These are phyloP conservation scores for Beris chalybata DNA, from an alignment of 2,888 invertebrate species.

Conservation along the genomic window DNA sequence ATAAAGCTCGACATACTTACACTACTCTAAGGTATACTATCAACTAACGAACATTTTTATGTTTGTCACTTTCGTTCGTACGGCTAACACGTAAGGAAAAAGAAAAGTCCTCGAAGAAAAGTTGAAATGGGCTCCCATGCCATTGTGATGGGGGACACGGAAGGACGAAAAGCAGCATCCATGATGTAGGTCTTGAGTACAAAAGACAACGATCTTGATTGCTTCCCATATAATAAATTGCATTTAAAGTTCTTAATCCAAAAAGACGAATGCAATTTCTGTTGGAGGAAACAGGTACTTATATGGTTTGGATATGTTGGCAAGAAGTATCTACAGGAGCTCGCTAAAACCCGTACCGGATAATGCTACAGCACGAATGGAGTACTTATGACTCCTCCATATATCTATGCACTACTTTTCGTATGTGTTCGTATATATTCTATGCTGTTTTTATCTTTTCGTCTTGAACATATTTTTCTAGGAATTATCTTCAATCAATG, in stretches of 20 bases:
- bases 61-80: slow-evolving; percentile 25
- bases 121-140: not conserved
- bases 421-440: too few species aligned
- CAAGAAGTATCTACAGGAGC: not conserved
- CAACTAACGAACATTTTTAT: slow-evolving; percentile 20
- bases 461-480: slow-evolving; percentile 4
- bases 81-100: slow-evolving; percentile 4
- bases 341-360: too few species aligned
- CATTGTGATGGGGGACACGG: not conserved
- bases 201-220: slow-evolving; percentile 34
- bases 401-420: too few species aligned
- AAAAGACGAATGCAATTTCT: slow-evolving; percentile 36
- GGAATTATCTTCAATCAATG: slow-evolving; percentile 36
- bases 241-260: slow-evolving; percentile 39
- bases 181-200: slow-evolving; percentile 6
- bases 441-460: too few species aligned
- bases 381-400: too few species aligned
- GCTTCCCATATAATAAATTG: slow-evolving; percentile 39
- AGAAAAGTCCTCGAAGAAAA: not conserved
- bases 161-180: slow-evolving; percentile 1
- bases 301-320: slow-evolving; percentile 2
- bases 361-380: too few species aligned
- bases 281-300: slow-evolving; percentile 38
- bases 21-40: slow-evolving; percentile 3
- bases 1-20: slow-evolving; percentile 13